Evolutionary conservation across 2,888 invertebrate genomes (phyloP).

Genomic region (Ochropacha duplaris): DNA sequence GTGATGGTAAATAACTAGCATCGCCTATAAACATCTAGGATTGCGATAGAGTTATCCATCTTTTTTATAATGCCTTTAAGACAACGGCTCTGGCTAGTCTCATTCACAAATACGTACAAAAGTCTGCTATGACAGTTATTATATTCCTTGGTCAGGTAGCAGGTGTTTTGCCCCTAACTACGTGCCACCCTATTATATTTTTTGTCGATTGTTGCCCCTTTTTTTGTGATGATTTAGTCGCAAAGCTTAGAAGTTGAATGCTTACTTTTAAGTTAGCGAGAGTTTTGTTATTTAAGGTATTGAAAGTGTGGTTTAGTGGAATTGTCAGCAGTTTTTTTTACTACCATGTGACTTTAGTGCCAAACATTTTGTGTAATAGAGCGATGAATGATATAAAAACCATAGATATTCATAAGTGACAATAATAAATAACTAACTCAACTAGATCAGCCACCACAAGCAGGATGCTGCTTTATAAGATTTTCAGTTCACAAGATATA

Average conservation of each 20-base stretch:
- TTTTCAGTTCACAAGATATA: too few relatives aligned
- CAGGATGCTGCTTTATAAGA: too few relatives aligned
- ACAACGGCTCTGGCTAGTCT: not conserved
- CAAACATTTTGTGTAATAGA: too few relatives aligned
- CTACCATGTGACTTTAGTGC: too few relatives aligned
- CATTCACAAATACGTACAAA: not conserved
- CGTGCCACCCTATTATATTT: constrained; percentile 35
- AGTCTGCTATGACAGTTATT: not conserved
- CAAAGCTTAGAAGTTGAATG: not conserved
- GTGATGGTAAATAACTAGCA: too few relatives aligned
- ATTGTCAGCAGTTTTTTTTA: not conserved
- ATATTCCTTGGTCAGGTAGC: constrained; percentile 51
- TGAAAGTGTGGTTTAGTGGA: not conserved
- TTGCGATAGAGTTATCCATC: too few relatives aligned
- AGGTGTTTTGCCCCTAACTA: constrained; percentile 44
- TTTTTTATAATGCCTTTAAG: too few relatives aligned
- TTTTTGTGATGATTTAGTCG: constrained; percentile 18
- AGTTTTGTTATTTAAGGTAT: not conserved
- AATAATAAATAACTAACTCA: too few relatives aligned
- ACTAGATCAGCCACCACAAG: too few relatives aligned
- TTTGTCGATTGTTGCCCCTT: constrained; percentile 32
- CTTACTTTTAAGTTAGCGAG: not conserved
- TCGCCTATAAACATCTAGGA: too few relatives aligned
- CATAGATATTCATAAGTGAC: too few relatives aligned
- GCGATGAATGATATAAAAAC: too few relatives aligned